Evolutionary conservation across 2,888 invertebrate species (phyloP), one percentile per base, ranked within the genome.

Genomic region (Habroteleia sp.): DNA sequence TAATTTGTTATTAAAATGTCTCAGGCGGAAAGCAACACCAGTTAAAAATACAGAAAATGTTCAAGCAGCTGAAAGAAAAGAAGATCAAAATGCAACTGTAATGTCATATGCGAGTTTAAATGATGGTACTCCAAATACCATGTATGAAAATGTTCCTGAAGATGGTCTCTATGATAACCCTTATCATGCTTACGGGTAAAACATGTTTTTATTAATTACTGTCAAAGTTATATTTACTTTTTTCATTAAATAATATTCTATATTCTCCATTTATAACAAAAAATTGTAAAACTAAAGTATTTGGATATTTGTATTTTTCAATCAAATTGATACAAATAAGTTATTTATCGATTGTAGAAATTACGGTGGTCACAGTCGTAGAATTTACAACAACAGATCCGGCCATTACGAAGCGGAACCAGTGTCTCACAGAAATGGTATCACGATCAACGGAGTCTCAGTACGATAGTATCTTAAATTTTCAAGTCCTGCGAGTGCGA

Each of bases 21-120:
- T n/a, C 86, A 94, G 94, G 60, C 93, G 95, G 39, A 95, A 95
- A 90, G 94, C 95, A 10, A 93, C 94, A 1, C 95, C 96, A 0
- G 95, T 96, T 0, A 96, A 96, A 86, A 96, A 96, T 85, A 95
- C 96, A 0, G 96, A 96, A 86, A 96, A 96, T 86, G 92, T 96
- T 33, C 95, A 95, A 89, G 95, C 94, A 0, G 96, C 95, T 0
- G 95, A 96, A 82, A 90, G 94, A 8, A 96, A 96, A 83, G 96
- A 96, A 86, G 95, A 96, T 84, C 93, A 95, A 82, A 95, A 93
- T 84, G 95, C 96, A 0, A 95, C 96, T 0, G 96, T 96, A 0
- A 96, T 96, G 95, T 96, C 95, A 48, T 96, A 96, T 85, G 94
- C 96, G 13, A 95, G 94, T 0, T 89, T 96, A 0, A 95, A 94